Evolutionary conservation across 2,888 invertebrate species (phyloP).

Genomic region (Dolichomitus sp.): DNA sequence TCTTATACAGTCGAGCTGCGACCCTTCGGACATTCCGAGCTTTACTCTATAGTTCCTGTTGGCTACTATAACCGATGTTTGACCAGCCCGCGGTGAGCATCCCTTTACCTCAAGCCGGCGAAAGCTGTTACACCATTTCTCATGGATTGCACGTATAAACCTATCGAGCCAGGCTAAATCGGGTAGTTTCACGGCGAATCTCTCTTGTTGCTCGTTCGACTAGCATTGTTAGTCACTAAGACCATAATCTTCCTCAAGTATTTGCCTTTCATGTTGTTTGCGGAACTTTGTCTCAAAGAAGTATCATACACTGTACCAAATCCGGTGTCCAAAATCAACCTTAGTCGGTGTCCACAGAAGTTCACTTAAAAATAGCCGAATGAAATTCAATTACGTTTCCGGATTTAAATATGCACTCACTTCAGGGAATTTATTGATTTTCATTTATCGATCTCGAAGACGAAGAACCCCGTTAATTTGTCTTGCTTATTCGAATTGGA

Average conservation of each 20-base stretch:
- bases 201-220: slow-evolving; percentile 21
- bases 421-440: no score
- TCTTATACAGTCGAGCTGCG: slow-evolving; percentile 37
- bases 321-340: neutral
- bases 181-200: slow-evolving; percentile 17
- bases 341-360: no score
- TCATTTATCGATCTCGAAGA: no score
- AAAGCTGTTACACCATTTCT: slow-evolving; percentile 60
- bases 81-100: slow-evolving; percentile 58
- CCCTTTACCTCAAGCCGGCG: slow-evolving; percentile 42
- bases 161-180: slow-evolving; percentile 67
- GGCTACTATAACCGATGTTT: slow-evolving; percentile 58
- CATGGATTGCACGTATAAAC: slow-evolving; percentile 68
- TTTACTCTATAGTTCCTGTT: slow-evolving; percentile 36
- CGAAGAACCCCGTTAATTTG: no score
- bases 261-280: slow-evolving; percentile 18
- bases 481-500: no score
- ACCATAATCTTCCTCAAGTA: slow-evolving; percentile 35
- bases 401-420: no score
- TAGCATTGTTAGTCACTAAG: slow-evolving; percentile 13
- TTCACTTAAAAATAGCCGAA: no score
- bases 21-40: slow-evolving; percentile 57
- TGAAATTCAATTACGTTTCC: no score
- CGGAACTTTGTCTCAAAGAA: no score
- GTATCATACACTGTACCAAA: neutral